These are phyloP conservation scores for Conistra vaccinii DNA, from an alignment of 2,888 invertebrate genomes.

Conservation along the genomic window DNA sequence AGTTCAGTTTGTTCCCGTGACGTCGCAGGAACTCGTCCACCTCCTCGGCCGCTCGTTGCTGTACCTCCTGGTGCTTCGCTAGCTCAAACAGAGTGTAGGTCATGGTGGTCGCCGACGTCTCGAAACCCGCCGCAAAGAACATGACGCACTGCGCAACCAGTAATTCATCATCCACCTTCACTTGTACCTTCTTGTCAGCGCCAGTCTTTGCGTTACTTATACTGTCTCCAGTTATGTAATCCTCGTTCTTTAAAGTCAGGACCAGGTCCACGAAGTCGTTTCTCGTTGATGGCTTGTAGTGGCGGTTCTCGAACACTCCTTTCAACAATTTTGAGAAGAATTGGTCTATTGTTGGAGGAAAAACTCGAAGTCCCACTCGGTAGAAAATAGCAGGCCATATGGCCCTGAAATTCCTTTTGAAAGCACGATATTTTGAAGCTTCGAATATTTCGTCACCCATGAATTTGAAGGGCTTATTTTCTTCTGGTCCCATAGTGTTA, in stretches of 20 bases:
- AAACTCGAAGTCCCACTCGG: constrained; percentile 66
- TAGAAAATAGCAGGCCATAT: constrained; percentile 79
- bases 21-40: constrained; percentile 73
- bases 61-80: constrained; percentile 72
- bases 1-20: constrained; percentile 64
- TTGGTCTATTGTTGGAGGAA: constrained; percentile 64
- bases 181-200: constrained; percentile 59
- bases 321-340: constrained; percentile 74
- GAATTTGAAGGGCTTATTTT: too few species aligned
- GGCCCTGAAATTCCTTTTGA: too few species aligned
- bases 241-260: constrained; percentile 38
- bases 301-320: constrained; percentile 70
- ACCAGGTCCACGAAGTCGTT: constrained; percentile 79
- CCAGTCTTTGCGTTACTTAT: constrained; percentile 68
- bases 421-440: too few species aligned
- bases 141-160: constrained; percentile 87
- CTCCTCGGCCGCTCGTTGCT: constrained; percentile 71
- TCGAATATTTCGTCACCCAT: too few species aligned
- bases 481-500: too few species aligned
- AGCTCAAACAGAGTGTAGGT: constrained; percentile 75
- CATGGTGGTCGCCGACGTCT: constrained; percentile 76
- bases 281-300: constrained; percentile 68
- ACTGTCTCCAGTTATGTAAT: constrained; percentile 72
- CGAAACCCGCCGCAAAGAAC: constrained; percentile 84
- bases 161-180: constrained; percentile 80